Evolutionary conservation across 2,888 invertebrate genomes (phyloP), one percentile per base, ranked within the genome.

Genomic region (Stegana nigrithorax): DNA sequence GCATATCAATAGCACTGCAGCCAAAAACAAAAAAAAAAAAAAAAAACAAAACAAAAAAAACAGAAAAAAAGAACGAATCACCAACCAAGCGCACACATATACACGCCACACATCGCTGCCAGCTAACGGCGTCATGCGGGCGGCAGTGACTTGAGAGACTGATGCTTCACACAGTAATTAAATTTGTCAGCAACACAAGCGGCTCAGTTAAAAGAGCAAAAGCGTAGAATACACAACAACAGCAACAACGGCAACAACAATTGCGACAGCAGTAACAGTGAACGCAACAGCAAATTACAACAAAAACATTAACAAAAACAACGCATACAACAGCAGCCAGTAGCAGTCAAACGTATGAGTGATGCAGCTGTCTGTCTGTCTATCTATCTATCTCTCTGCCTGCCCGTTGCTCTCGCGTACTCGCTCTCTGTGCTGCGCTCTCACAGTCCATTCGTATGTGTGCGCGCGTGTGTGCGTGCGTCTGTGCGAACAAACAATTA

Each of bases 151-250:
- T 50, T 23, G 50, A 50, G 50, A 42, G 42, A 14, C 36, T 19
- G 23, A 23, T 32, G 59, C 64, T 55, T 65, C 64, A 64, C 50
- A 67, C 71, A 75, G 76, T 76, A 76, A 76, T 76, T 76, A 76
- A 80, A 76, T 76, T 80, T 76, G 80, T 78, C 76, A 78, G 73
- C 64, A 76, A 67, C 69, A 73, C 76, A 75, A 78, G 71, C 66
- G 78, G 68, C 68, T 65, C 55, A 42, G n/a, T 47, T 36, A 47
- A 59, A 59, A 60, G 47, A 25, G 39, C 44, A 12, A 23, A 50
- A 26, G 39, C 5, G 17, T 39, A 50, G 26, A 14, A 23, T 26
- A 25, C 14, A n/a, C 23, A 25, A 55, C 21, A 32, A 55, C 32
- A 21, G 17, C 29, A 55, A 55, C 21, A 55, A 32, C 51, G 29